phyloP scores from a whole-genome alignment of 2,888 invertebrate species.

The Chelonus formosanus region DNA sequence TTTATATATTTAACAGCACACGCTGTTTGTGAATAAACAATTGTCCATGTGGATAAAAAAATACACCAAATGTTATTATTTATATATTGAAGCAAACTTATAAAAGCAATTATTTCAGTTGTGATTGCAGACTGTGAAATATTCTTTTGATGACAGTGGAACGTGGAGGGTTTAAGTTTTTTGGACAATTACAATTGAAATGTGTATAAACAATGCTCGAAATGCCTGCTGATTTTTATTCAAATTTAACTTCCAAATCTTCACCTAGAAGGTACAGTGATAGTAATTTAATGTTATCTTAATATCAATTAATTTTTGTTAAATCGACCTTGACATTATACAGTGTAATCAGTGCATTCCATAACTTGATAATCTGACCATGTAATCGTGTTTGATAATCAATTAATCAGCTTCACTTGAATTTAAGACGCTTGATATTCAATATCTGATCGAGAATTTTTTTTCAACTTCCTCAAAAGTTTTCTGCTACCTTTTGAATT shows the following conservation, averaged over 20 bases:
- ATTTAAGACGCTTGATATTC: too few species aligned
- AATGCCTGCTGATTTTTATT: constrained; percentile 61
- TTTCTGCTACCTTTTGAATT: constrained; percentile 13
- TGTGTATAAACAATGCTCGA: constrained; percentile 39
- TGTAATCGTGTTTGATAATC: too few species aligned
- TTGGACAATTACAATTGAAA: constrained; percentile 14
- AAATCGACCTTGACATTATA: too few species aligned
- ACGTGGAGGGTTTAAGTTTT: neutral
- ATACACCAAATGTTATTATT: too few species aligned
- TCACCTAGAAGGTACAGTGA: constrained; percentile 52
- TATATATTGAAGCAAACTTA: neutral
- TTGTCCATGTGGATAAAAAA: too few species aligned
- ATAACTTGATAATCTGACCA: too few species aligned
- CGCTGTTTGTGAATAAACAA: too few species aligned
- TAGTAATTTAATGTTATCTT: too few species aligned
- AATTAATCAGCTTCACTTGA: neutral
- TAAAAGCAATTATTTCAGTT: neutral
- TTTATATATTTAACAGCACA: too few species aligned
- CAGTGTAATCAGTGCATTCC: too few species aligned
- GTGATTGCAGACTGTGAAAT: neutral
- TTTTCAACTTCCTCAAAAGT: constrained; percentile 4
- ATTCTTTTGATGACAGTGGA: neutral
- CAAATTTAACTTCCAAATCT: constrained; percentile 55
- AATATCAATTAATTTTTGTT: too few species aligned
- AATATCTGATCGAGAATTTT: neutral